A percentile compares a stretch with the other conserved stretches of the same genome.
phyloP scores from a whole-genome alignment of 2,113 vertebrate genomes.

The Neolamprologus toae region DNA sequence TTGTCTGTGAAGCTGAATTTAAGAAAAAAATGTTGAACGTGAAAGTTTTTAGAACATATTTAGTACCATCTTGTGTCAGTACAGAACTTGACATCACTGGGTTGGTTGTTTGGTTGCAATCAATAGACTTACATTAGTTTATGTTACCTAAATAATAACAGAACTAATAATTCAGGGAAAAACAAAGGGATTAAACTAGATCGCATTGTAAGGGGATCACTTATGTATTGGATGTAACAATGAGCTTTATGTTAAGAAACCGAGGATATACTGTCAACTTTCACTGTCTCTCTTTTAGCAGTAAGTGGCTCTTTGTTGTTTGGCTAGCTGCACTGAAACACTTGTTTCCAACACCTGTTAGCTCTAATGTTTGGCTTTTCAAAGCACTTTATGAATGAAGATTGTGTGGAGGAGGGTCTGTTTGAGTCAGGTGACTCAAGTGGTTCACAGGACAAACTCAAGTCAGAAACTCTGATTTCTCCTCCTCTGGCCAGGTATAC shows the following conservation, averaged over 20 bases:
- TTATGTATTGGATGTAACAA: background rate
- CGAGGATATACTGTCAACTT: background rate
- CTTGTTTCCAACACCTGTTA: background rate
- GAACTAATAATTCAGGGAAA: background rate
- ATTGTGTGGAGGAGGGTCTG: background rate
- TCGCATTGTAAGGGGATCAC: background rate
- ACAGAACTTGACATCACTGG: background rate
- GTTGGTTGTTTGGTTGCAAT: background rate
- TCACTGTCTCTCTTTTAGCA: background rate
- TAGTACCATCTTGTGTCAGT: background rate
- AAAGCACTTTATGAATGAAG: background rate
- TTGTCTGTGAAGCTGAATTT: background rate
- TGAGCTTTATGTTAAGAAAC: background rate
- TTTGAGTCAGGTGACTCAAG: background rate
- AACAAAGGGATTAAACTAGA: background rate
- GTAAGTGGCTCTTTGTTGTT: background rate
- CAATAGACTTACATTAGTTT: background rate
- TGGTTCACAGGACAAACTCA: background rate
- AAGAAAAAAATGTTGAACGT: background rate
- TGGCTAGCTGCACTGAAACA: background rate
- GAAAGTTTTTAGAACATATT: background rate
- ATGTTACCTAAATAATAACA: background rate
- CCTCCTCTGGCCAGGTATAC: background rate
- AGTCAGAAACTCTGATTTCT: background rate
- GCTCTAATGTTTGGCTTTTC: background rate